phyloP scores from a whole-genome alignment of 2,113 vertebrate species.

The Perca fluviatilis region DNA sequence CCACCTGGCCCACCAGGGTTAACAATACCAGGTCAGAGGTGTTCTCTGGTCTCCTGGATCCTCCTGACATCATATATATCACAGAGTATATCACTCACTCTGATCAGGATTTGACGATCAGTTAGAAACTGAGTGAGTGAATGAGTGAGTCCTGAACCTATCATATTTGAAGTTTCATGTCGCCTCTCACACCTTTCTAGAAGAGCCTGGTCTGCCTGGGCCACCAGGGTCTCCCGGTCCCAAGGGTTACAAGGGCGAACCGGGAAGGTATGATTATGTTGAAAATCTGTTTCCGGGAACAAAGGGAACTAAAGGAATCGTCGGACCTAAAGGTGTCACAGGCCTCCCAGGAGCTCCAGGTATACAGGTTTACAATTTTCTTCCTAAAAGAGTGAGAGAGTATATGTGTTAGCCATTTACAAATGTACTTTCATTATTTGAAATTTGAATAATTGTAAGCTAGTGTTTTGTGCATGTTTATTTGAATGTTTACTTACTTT shows the following conservation, averaged over 20 bases:
- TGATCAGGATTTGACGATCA: background rate
- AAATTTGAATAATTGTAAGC: background rate
- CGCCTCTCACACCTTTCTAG: conserved; percentile 7
- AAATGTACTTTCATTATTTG: background rate
- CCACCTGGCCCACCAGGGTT: conserved; percentile 61
- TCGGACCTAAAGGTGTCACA: conserved; percentile 57
- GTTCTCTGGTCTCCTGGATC: background rate
- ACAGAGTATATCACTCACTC: background rate
- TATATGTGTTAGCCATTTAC: background rate
- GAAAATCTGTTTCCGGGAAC: conserved; percentile 23
- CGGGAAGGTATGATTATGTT: conserved; percentile 25
- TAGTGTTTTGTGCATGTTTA: conserved; percentile 3
- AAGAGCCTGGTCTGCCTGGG: conserved; percentile 51
- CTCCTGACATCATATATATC: background rate
- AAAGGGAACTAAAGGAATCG: conserved; percentile 61
- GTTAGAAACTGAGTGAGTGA: background rate
- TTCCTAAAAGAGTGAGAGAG: too few relatives aligned
- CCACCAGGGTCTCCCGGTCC: conserved; percentile 74
- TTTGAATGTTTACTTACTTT: conserved; percentile 14
- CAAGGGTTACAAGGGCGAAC: conserved; percentile 81
- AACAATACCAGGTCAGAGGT: conserved; percentile 62
- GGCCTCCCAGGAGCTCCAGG: conserved; percentile 66
- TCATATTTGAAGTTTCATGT: conserved; percentile 8
- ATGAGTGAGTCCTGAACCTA: background rate
- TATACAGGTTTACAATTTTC: conserved; percentile 18